Percentiles rank a stretch among this genome's conserved stretches.
Conservation (phyloP, 2,888 invertebrate species). For the Drosophila villosipedis region DNA sequence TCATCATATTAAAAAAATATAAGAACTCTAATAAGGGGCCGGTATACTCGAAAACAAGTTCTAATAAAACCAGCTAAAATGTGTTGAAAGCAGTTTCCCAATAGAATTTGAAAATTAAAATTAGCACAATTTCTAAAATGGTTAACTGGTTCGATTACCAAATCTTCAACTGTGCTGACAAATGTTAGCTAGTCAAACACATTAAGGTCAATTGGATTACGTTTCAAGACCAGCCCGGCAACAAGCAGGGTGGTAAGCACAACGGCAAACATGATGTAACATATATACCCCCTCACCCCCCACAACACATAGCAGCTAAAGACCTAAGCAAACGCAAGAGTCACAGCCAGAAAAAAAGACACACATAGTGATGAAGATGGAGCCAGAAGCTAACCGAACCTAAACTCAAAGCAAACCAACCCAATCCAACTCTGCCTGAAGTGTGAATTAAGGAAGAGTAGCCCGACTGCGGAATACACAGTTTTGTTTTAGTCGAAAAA, state of each 20-base stretch:
- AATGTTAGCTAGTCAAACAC: constrained; percentile 9
- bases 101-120: not conserved
- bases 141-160: constrained; percentile 16
- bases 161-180: constrained; percentile 5
- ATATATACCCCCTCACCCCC: not conserved
- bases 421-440: constrained; percentile 42
- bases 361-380: not conserved
- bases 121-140: constrained; percentile 11
- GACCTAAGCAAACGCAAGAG: constrained; percentile 57
- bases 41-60: not conserved
- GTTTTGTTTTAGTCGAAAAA: not conserved
- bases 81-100: constrained; percentile 5
- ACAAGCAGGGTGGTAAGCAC: constrained; percentile 48
- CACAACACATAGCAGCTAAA: constrained; percentile 43
- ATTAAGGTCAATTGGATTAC: constrained; percentile 63
- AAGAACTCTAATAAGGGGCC: not conserved
- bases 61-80: not conserved
- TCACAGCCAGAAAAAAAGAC: not conserved
- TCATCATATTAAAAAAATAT: not conserved
- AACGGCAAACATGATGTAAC: constrained; percentile 74
- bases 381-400: constrained; percentile 31
- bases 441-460: not conserved
- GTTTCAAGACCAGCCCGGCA: constrained; percentile 59
- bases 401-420: constrained; percentile 16
- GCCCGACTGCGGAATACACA: not conserved